Base-by-base conservation (phyloP, 2,113 vertebrate species). In the zebrafish (Danio rerio) region DNA sequence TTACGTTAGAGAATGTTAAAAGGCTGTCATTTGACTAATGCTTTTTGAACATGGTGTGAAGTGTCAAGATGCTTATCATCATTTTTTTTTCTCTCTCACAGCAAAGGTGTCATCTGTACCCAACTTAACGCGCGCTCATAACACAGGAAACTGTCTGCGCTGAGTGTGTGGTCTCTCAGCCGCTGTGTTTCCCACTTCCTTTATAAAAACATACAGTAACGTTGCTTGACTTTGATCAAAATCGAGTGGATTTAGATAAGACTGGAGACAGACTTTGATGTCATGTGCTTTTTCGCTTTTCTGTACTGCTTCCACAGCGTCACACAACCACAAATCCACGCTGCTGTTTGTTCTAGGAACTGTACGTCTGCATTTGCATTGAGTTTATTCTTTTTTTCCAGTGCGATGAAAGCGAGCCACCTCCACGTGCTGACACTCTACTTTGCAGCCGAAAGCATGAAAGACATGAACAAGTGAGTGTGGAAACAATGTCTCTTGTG, bases 391-490 rank as follows among this genome's bases (percentile, higher is more conserved):
- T 52, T 66, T 20, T 81, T 70, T 63, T 87, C 1, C 88, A 96
- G 96, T 84, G 95, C 95, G 47, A 94, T 97, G 86, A 96, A 96
- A 90, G 92, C 95, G 91, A 95, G 90, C 85, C 95, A 96, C 83
- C 92, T 94, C 61, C 89, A 94, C 84, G 90, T 95, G 88, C 94
- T 95, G 93, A 92, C 93, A 12, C 94, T 97, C 87, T 96, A 95
- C 90, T 95, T 97, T 86, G 96, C 96, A 0, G 95, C 96, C 71
- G 95, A 96, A 83, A 95, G 91, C 88, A 81, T 82, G 21, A 92
- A 93, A 63, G 95, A 96, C 88, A 96, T 96, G 95, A 95, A 92
- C 52, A 90, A 89, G 96, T 96, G 93, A 96, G 96, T 95, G 90
- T 82, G 53, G 21, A 55, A 55, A 45, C 12, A 7, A 1, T 55